A percentile compares a stretch with the other conserved stretches of the same genome.
Conservation (phyloP, 2,888 invertebrate species). For the Axea sp. region DNA sequence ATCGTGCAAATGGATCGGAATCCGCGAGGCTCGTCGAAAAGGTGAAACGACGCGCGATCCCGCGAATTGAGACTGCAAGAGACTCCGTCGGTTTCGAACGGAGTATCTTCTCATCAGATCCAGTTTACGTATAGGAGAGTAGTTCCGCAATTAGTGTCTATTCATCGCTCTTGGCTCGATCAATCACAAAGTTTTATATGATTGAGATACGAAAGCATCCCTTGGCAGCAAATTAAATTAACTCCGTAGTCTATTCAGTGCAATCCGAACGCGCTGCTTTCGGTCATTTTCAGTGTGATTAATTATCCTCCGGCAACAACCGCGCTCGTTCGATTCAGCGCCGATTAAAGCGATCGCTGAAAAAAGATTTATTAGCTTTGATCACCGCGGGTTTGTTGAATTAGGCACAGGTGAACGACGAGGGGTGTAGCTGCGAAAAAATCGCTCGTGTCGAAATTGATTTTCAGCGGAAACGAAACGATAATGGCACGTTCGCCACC, state of each 20-base stretch:
- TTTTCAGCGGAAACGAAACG: conserved; percentile 16
- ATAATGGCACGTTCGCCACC: conserved; percentile 1
- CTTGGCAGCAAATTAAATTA: conserved; percentile 23
- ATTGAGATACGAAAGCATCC: conserved; percentile 30
- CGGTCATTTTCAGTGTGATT: conserved; percentile 4
- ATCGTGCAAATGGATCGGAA: conserved; percentile 37
- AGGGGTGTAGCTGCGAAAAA: not conserved
- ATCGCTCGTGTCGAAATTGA: conserved; percentile 13
- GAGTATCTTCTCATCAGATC: conserved; percentile 26
- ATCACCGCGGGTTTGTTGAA: no score
- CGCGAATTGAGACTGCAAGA: conserved; percentile 27
- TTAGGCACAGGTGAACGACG: conserved; percentile 2
- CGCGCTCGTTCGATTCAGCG: not conserved
- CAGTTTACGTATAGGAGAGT: conserved; percentile 34
- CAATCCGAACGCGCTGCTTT: not conserved
- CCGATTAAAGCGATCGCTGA: conserved; percentile 6
- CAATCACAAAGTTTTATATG: conserved; percentile 37
- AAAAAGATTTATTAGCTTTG: no score
- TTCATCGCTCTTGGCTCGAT: conserved; percentile 24
- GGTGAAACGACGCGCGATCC: conserved; percentile 31
- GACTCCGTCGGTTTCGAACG: conserved; percentile 6
- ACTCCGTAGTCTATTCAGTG: conserved; percentile 5
- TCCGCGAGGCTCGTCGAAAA: conserved; percentile 29
- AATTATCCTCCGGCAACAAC: conserved; percentile 7
- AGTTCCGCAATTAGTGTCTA: conserved; percentile 42